Percentiles rank a stretch among this genome's conserved stretches.
These are phyloP conservation scores for Sebastes cheni DNA, from an alignment of 2,797 vertebrate genomes.

Conservation along the genomic window DNA sequence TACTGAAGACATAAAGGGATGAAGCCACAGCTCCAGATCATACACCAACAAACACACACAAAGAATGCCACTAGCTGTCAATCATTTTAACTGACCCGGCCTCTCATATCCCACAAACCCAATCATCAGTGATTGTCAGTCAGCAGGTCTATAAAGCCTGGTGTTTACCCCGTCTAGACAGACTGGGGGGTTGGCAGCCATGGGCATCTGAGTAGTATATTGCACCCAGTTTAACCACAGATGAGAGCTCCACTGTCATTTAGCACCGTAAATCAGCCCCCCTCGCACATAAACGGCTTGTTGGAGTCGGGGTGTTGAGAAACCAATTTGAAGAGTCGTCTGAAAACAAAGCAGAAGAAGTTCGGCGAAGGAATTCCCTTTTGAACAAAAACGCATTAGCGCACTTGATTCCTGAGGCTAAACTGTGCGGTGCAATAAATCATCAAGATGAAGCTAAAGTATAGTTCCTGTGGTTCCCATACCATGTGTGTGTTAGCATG, in stretches of 20 bases:
- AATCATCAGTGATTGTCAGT: slow-evolving; percentile 66
- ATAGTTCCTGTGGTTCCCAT: slow-evolving; percentile 29
- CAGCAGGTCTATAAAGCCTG: slow-evolving; percentile 61
- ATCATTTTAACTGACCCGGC: slow-evolving; percentile 53
- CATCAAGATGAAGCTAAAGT: slow-evolving; percentile 10
- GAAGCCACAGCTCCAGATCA: slow-evolving; percentile 12
- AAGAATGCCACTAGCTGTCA: slow-evolving; percentile 50
- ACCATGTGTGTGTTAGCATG: not conserved
- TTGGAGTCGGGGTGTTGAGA: slow-evolving; percentile 24
- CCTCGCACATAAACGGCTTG: slow-evolving; percentile 41
- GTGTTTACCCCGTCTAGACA: slow-evolving; percentile 80
- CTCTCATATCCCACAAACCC: slow-evolving; percentile 49
- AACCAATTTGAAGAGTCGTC: slow-evolving; percentile 41
- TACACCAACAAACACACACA: slow-evolving; percentile 7
- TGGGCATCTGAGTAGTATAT: slow-evolving; percentile 59
- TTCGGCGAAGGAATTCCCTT: slow-evolving; percentile 39
- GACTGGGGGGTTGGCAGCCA: slow-evolving; percentile 58
- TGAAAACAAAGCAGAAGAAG: slow-evolving; percentile 34
- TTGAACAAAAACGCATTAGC: slow-evolving; percentile 51
- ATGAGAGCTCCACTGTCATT: slow-evolving; percentile 69
- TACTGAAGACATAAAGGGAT: slow-evolving; percentile 11
- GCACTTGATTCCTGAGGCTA: slow-evolving; percentile 43
- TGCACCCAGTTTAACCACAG: slow-evolving; percentile 72
- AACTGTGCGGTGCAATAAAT: slow-evolving; percentile 37
- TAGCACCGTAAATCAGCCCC: slow-evolving; percentile 70